phyloP scores from a whole-genome alignment of 2,113 vertebrate species.

The Nettapus auritus region DNA sequence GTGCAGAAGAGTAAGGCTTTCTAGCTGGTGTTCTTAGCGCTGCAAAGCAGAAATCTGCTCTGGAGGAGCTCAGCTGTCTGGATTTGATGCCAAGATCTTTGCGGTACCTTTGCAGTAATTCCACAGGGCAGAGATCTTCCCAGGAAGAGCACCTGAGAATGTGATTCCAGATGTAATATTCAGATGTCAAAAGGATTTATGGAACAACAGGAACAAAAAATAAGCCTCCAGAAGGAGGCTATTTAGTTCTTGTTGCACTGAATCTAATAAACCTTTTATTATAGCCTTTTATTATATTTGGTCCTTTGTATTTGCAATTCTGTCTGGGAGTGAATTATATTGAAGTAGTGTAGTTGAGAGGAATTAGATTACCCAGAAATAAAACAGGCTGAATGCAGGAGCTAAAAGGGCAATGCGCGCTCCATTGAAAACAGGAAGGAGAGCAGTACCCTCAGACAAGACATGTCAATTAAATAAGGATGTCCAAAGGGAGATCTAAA shows the following conservation, averaged over 20 bases:
- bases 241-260: background rate
- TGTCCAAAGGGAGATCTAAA: background rate
- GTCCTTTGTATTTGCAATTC: background rate
- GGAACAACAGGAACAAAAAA: background rate
- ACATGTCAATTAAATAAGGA: background rate
- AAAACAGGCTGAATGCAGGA: background rate
- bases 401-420: background rate
- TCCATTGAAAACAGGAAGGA: background rate
- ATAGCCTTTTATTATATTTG: background rate
- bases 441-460: background rate
- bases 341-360: background rate
- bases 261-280: constrained; percentile 16
- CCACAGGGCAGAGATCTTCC: background rate
- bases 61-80: background rate
- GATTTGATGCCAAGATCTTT: background rate
- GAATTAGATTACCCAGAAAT: background rate
- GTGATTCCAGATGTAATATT: background rate
- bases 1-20: background rate
- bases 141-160: background rate
- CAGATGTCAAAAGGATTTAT: background rate
- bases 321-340: background rate
- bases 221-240: background rate
- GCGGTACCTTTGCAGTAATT: background rate
- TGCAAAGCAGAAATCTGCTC: background rate
- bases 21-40: background rate